Percentiles rank a stretch among this genome's conserved stretches.
phyloP scores from a whole-genome alignment of 2,888 invertebrate genomes.

The Synergus itoensis region DNA sequence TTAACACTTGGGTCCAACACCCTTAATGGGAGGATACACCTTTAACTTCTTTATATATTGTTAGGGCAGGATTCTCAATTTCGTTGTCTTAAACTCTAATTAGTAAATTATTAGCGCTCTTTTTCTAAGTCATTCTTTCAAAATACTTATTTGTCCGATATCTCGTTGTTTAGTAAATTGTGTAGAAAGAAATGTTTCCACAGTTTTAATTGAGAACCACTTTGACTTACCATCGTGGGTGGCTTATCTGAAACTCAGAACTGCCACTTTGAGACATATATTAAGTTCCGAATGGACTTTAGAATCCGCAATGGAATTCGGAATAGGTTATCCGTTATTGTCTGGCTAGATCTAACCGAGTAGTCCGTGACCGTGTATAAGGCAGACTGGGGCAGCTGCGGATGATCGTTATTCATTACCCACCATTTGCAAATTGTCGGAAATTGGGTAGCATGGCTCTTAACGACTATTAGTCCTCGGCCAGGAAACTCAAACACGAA shows the following conservation, averaged over 20 bases:
- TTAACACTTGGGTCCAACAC: no score
- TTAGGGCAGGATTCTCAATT: no score
- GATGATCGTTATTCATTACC: slow-evolving; percentile 39
- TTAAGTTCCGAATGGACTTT: slow-evolving; percentile 17
- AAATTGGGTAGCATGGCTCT: slow-evolving; percentile 31
- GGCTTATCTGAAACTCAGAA: not conserved
- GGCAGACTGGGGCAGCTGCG: slow-evolving; percentile 25
- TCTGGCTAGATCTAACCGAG: slow-evolving; percentile 19
- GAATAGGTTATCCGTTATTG: slow-evolving; percentile 23
- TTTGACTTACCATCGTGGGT: not conserved
- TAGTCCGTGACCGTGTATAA: slow-evolving; percentile 37
- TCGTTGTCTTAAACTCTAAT: no score
- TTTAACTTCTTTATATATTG: no score
- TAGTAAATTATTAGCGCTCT: no score
- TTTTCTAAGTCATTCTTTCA: no score
- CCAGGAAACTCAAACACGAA: slow-evolving; percentile 18
- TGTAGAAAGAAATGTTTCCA: not conserved
- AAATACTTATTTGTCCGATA: not conserved
- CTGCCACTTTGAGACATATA: not conserved
- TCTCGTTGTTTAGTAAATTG: not conserved
- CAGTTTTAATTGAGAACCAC: not conserved
- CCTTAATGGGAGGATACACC: no score
- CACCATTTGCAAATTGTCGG: slow-evolving; percentile 41
- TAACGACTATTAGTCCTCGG: slow-evolving; percentile 18
- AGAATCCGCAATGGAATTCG: slow-evolving; percentile 11